Conservation (phyloP, 1,140 invertebrate genomes). For the Heliconius nattereri region DNA sequence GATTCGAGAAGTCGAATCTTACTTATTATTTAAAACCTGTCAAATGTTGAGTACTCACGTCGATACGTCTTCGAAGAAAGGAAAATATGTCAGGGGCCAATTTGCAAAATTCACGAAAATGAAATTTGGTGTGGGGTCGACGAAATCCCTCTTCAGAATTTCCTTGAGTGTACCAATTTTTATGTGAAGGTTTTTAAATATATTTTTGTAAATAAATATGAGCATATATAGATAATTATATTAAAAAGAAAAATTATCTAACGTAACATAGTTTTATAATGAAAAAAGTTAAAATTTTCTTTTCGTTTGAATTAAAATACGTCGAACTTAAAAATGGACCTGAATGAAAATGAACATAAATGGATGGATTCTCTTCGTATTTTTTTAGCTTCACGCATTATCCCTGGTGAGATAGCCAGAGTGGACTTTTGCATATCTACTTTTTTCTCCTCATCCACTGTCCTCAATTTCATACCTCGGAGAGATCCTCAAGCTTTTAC, state of each 20-base stretch:
- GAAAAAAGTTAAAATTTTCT: too few relatives aligned
- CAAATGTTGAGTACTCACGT: background rate
- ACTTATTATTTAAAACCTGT: background rate
- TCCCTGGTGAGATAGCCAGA: too few relatives aligned
- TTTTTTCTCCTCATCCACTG: too few relatives aligned
- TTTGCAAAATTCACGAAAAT: conserved; percentile 15
- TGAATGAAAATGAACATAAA: too few relatives aligned
- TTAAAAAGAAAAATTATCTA: background rate
- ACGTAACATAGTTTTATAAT: background rate
- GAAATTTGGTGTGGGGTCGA: conserved; percentile 2
- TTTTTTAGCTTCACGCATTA: too few relatives aligned
- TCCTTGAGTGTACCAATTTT: background rate
- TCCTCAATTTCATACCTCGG: too few relatives aligned
- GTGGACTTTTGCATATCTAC: too few relatives aligned
- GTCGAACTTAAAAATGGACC: too few relatives aligned
- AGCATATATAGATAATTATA: background rate
- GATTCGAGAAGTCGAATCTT: too few relatives aligned
- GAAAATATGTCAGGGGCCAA: conserved; percentile 18
- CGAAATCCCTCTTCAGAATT: conserved; percentile 2
- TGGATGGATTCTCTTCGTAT: too few relatives aligned
- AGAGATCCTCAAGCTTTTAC: too few relatives aligned
- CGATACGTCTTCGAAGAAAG: conserved; percentile 2
- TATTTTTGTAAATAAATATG: background rate
- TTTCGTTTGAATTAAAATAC: too few relatives aligned
- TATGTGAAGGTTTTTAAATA: background rate